These are phyloP conservation scores for Dreissena rostriformis DNA, from an alignment of 1,140 invertebrate genomes.

Conservation along the genomic window DNA sequence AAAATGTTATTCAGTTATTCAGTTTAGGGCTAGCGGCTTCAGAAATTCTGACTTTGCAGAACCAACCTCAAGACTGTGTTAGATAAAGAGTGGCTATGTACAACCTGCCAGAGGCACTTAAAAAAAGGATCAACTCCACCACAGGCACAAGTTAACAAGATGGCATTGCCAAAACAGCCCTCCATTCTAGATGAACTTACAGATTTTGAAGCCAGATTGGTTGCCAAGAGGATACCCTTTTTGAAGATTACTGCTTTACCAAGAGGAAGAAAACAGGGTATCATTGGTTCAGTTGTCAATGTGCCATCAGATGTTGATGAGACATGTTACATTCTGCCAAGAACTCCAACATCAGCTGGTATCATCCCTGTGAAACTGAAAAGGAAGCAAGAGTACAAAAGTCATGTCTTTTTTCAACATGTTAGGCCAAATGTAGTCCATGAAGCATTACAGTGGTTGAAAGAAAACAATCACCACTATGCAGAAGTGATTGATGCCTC, in stretches of 20 bases:
- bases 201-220: slow-evolving; percentile 39
- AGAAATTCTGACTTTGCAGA: background rate
- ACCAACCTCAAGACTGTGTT: background rate
- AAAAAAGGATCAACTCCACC: slow-evolving; percentile 11
- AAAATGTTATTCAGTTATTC: background rate
- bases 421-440: slow-evolving; percentile 8
- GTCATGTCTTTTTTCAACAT: slow-evolving; percentile 24
- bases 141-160: slow-evolving; percentile 13
- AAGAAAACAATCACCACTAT: slow-evolving; percentile 27
- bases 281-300: slow-evolving; percentile 12
- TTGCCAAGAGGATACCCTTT: slow-evolving; percentile 45
- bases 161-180: slow-evolving; percentile 16
- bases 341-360: background rate
- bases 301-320: background rate
- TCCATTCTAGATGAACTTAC: slow-evolving; percentile 22
- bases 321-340: background rate
- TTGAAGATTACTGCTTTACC: slow-evolving; percentile 45
- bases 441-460: slow-evolving; percentile 11
- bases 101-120: slow-evolving; percentile 17
- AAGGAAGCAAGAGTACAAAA: slow-evolving; percentile 37
- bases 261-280: slow-evolving; percentile 44
- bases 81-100: slow-evolving; percentile 26
- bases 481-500: slow-evolving; percentile 4
- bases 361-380: slow-evolving; percentile 34
- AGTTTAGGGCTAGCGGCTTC: background rate